Evolutionary conservation across 2,888 invertebrate genomes (phyloP).

Genomic region (Phortica magna): DNA sequence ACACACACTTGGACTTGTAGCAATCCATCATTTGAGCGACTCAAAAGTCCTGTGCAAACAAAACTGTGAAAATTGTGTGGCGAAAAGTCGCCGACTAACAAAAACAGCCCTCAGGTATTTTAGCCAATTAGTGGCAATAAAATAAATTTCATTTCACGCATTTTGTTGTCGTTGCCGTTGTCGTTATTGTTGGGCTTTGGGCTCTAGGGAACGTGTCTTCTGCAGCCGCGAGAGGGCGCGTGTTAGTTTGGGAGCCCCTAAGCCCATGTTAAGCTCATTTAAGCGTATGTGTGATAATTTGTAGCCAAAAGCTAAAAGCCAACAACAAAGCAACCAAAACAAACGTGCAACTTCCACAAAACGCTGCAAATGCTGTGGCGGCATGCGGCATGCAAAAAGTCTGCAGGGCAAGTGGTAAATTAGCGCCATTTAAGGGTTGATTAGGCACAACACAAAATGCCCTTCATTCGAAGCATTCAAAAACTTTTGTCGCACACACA

Average conservation of each 20-base stretch:
- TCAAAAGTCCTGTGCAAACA: constrained; percentile 34
- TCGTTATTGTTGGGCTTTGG: neutral
- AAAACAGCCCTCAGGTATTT: constrained; percentile 69
- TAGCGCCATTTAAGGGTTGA: constrained; percentile 75
- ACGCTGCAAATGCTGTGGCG: constrained; percentile 41
- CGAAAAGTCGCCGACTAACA: constrained; percentile 22
- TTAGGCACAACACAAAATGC: constrained; percentile 62
- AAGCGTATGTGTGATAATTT: constrained; percentile 69
- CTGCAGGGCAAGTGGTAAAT: constrained; percentile 55
- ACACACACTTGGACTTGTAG: neutral
- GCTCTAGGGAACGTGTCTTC: constrained; percentile 39
- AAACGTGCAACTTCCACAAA: constrained; percentile 55
- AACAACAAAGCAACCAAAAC: neutral
- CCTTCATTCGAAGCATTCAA: constrained; percentile 44
- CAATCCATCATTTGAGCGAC: neutral
- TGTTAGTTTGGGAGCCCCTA: neutral
- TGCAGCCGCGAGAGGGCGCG: neutral
- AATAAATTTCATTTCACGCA: constrained; percentile 76
- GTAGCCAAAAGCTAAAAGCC: constrained; percentile 37
- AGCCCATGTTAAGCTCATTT: constrained; percentile 47
- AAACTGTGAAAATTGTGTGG: neutral
- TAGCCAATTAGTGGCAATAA: constrained; percentile 76
- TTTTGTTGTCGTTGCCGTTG: constrained; percentile 26
- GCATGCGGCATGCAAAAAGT: constrained; percentile 6
- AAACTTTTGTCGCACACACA: neutral